These are phyloP conservation scores for Cheilinus undulatus DNA, from an alignment of 2,113 vertebrate genomes.

Conservation along the genomic window DNA sequence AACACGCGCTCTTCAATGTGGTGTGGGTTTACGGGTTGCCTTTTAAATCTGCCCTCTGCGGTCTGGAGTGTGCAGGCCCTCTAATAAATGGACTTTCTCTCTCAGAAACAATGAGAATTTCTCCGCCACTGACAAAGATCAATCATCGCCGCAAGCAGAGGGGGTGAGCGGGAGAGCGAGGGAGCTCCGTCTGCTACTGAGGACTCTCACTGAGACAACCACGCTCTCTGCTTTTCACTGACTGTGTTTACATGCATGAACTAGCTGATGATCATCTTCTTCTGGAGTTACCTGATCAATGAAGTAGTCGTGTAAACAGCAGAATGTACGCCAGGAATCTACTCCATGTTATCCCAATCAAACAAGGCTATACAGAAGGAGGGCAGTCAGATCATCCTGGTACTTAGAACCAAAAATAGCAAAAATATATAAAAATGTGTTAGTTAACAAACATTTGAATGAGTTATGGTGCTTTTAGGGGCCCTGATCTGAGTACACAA, in stretches of 20 bases:
- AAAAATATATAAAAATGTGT: too few species aligned
- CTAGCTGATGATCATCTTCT: too few species aligned
- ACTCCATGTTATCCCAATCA: too few species aligned
- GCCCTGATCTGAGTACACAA: too few species aligned
- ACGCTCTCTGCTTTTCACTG: conserved; percentile 3
- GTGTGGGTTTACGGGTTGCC: conserved; percentile 55
- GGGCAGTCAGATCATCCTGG: too few species aligned
- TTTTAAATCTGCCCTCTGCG: conserved; percentile 59
- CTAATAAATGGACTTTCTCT: conserved; percentile 61
- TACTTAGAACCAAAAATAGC: too few species aligned
- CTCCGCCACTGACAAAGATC: conserved; percentile 65
- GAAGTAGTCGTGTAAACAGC: too few species aligned
- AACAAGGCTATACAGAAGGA: too few species aligned
- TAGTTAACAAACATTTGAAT: too few species aligned
- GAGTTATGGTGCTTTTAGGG: too few species aligned
- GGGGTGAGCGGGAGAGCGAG: conserved; percentile 5
- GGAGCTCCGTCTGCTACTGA: conserved; percentile 7
- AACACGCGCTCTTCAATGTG: conserved; percentile 42
- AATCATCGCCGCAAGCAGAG: conserved; percentile 54
- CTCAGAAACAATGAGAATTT: conserved; percentile 63
- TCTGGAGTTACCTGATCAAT: too few species aligned
- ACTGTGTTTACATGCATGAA: not conserved
- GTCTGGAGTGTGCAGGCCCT: conserved; percentile 44
- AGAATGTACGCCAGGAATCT: too few species aligned
- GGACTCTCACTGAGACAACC: conserved; percentile 31